These are phyloP conservation scores for Canis aureus DNA, from an alignment of 2,113 vertebrate species.

Conservation along the genomic window DNA sequence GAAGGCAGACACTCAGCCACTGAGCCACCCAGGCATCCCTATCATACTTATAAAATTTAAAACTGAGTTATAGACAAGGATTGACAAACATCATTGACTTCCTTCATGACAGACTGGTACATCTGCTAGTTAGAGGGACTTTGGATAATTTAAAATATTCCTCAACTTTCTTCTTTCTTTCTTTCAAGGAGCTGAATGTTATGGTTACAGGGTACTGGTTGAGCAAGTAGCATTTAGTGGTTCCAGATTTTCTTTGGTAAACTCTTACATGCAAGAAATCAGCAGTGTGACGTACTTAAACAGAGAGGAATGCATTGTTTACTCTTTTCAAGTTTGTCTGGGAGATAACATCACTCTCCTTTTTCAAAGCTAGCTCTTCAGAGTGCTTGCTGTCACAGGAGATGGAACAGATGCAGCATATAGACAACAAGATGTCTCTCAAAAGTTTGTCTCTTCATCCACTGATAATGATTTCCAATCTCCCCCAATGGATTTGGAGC, in stretches of 20 bases:
- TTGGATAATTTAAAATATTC: conserved; percentile 58
- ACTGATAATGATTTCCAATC: neutral
- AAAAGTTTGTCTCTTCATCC: neutral
- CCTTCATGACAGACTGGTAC: neutral
- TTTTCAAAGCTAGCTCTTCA: neutral
- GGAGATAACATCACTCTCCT: conserved; percentile 61
- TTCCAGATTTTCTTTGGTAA: conserved; percentile 82
- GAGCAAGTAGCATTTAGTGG: conserved; percentile 76
- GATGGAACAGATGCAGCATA: conserved; percentile 15
- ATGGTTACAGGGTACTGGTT: conserved; percentile 64
- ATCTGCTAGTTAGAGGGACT: neutral
- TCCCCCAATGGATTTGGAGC: neutral
- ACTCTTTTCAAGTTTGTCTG: conserved; percentile 67
- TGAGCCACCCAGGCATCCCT: no score
- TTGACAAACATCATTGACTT: neutral
- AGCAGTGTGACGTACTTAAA: conserved; percentile 68
- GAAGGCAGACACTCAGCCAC: no score
- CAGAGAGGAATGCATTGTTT: conserved; percentile 77
- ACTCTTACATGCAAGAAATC: conserved; percentile 67
- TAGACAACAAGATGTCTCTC: neutral
- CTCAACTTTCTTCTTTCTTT: conserved; percentile 30
- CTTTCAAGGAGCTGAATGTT: conserved; percentile 63
- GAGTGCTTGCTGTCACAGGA: neutral
- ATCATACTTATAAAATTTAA: conserved; percentile 21
- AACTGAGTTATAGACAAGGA: neutral